Conservation (phyloP, 1,140 invertebrate genomes). For the Aphaenogaster rudis region DNA sequence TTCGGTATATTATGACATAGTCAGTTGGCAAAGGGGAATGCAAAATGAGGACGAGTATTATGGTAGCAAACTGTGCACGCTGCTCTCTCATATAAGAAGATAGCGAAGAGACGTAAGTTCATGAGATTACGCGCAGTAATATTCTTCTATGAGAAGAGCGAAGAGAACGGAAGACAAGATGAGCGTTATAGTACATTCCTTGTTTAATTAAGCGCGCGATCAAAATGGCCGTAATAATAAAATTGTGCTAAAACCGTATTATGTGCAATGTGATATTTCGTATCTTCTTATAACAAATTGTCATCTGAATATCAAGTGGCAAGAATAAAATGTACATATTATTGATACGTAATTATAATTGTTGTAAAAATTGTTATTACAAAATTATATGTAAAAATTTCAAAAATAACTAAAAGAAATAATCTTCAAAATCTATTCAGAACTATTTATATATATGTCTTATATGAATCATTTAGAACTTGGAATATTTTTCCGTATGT, state of each 20-base stretch:
- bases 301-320: neutral
- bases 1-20: conserved; percentile 47
- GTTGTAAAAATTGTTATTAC: neutral
- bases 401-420: neutral
- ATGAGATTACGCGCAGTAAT: conserved; percentile 54
- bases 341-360: neutral
- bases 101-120: conserved; percentile 36
- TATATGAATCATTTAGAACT: neutral
- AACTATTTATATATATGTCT: neutral
- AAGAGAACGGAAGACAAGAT: conserved; percentile 57
- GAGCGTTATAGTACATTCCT: conserved; percentile 41
- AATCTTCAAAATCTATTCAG: neutral
- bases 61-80: conserved; percentile 41
- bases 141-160: conserved; percentile 29
- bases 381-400: neutral
- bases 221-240: conserved; percentile 20
- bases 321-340: neutral
- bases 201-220: conserved; percentile 68
- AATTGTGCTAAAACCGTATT: conserved; percentile 12
- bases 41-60: conserved; percentile 51
- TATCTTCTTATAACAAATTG: neutral
- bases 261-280: neutral
- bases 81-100: conserved; percentile 53
- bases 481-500: neutral
- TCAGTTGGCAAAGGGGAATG: conserved; percentile 43